Evolutionary conservation across 1,140 invertebrate species (phyloP).

Genomic region (Galleria mellonella): DNA sequence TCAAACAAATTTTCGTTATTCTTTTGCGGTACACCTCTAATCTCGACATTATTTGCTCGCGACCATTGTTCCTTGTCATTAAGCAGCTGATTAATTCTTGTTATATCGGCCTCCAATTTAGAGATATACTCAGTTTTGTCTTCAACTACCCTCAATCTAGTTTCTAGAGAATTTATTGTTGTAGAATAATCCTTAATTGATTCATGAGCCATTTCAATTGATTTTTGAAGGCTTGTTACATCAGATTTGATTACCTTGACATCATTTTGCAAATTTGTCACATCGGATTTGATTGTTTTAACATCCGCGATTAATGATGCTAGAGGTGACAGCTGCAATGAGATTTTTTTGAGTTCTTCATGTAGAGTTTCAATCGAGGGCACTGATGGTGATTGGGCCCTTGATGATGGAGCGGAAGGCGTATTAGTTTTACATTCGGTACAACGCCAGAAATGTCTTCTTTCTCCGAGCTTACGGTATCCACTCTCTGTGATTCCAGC

Average conservation of each 20-base stretch:
- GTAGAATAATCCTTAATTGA: background rate
- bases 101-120: background rate
- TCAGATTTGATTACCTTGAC: too few species aligned
- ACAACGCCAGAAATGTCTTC: conserved; percentile 4
- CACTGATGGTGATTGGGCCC: background rate
- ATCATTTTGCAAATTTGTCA: background rate
- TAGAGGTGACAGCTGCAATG: conserved; percentile 1
- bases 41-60: conserved; percentile 11
- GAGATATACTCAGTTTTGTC: background rate
- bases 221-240: too few species aligned
- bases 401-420: background rate
- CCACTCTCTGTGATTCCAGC: conserved; percentile 5
- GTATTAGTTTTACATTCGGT: conserved; percentile 3
- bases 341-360: conserved; percentile 1
- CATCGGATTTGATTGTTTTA: background rate
- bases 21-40: conserved; percentile 5
- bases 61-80: conserved; percentile 9
- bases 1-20: conserved; percentile 12
- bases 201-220: background rate
- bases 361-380: too few species aligned
- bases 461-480: conserved; percentile 6
- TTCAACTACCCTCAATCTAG: background rate
- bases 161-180: background rate
- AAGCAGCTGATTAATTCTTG: background rate
- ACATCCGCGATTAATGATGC: conserved; percentile 1